Conservation (phyloP, 2,888 invertebrate genomes). For the Tuberolachnus salignus region DNA sequence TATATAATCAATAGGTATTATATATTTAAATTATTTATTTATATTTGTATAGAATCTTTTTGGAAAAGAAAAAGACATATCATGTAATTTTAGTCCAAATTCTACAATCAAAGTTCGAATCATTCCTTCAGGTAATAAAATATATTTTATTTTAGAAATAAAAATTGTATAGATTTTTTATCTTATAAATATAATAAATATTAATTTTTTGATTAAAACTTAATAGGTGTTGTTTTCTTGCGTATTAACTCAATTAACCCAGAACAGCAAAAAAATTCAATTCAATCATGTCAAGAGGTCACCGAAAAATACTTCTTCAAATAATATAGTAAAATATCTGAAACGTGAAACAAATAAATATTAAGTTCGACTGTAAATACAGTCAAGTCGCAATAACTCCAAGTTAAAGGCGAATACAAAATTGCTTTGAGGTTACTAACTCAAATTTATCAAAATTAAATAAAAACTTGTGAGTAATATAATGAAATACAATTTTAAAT, state of each 20-base stretch:
- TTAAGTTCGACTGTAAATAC: not conserved
- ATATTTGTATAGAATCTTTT: constrained; percentile 52
- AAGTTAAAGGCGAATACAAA: too few species aligned
- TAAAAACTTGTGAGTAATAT: too few species aligned
- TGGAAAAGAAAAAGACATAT: constrained; percentile 1
- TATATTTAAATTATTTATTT: too few species aligned
- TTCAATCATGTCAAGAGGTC: not conserved
- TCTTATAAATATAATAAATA: not conserved
- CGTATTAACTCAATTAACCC: not conserved
- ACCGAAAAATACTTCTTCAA: constrained; percentile 5
- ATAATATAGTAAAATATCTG: not conserved
- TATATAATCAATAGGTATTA: not conserved
- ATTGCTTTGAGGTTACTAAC: too few species aligned
- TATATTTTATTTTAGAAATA: not conserved
- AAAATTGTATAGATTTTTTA: not conserved
- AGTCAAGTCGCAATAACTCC: too few species aligned
- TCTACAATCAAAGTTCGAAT: constrained; percentile 43
- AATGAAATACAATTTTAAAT: too few species aligned
- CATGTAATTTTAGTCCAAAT: constrained; percentile 3
- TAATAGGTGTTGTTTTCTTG: constrained; percentile 44
- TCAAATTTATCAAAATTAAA: too few species aligned
- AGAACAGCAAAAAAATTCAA: not conserved
- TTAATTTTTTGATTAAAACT: not conserved
- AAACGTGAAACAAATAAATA: constrained; percentile 3
- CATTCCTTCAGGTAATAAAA: constrained; percentile 52